A percentile compares a stretch with the other conserved stretches of the same genome.
These are phyloP conservation scores for Yponomeuta cagnagella DNA, from an alignment of 2,888 invertebrate species.

Conservation along the genomic window DNA sequence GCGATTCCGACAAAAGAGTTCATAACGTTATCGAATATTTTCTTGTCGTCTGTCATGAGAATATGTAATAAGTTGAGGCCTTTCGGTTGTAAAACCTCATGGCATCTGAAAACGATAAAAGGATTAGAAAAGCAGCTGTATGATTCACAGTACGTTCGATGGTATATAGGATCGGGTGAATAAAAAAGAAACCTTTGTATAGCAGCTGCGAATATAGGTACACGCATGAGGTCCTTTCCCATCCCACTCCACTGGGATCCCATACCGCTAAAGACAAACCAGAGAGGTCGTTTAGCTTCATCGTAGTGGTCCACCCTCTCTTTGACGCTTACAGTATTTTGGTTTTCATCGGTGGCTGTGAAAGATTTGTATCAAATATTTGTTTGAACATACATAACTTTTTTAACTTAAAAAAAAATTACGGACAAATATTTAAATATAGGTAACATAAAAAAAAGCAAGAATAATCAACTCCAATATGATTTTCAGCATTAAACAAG, in stretches of 20 bases:
- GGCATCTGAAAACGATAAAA: slow-evolving; percentile 49
- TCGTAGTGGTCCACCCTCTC: slow-evolving; percentile 43
- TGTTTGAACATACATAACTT: no score
- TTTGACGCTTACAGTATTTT: slow-evolving; percentile 36
- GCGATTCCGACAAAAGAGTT: slow-evolving; percentile 86
- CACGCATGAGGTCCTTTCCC: slow-evolving; percentile 78
- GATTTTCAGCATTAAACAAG: neutral
- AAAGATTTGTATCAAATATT: neutral
- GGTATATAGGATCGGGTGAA: no score
- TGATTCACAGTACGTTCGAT: no score
- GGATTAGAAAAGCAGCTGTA: neutral
- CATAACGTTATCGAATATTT: slow-evolving; percentile 75
- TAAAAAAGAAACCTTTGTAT: slow-evolving; percentile 53
- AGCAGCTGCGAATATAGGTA: slow-evolving; percentile 76
- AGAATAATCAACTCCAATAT: neutral
- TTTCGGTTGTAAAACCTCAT: slow-evolving; percentile 72
- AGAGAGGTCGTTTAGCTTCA: slow-evolving; percentile 66
- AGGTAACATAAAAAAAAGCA: no score
- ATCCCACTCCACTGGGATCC: slow-evolving; percentile 83
- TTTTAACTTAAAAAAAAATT: no score
- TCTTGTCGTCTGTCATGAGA: slow-evolving; percentile 77
- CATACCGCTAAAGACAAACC: slow-evolving; percentile 85
- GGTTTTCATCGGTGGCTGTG: slow-evolving; percentile 35
- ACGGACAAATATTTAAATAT: no score
- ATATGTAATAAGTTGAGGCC: slow-evolving; percentile 81